Conservation (phyloP, 2,797 vertebrate species). For the Sebastes taczanowskii region DNA sequence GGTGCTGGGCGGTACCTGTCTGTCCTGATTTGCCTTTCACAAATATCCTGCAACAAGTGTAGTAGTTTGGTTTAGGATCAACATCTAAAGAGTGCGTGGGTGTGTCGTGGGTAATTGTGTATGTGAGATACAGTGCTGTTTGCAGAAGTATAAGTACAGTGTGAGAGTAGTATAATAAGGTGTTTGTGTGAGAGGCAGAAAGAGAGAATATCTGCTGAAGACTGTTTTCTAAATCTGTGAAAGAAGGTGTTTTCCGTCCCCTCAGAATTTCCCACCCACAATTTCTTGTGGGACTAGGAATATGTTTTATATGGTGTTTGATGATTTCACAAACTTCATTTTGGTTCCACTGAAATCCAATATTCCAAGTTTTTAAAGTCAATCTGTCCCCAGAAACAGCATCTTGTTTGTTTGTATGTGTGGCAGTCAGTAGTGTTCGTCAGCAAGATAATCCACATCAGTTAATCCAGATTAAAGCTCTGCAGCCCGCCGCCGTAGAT, state of each 20-base stretch:
- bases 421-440: conserved; percentile 32
- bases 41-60: neutral
- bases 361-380: conserved; percentile 12
- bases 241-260: neutral
- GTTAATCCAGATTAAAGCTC: conserved; percentile 76
- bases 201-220: neutral
- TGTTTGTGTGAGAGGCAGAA: neutral
- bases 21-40: neutral
- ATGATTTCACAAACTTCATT: neutral
- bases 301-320: neutral
- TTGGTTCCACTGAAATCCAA: neutral
- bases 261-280: neutral
- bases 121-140: neutral
- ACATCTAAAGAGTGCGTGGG: neutral
- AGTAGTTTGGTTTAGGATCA: neutral
- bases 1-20: neutral
- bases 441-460: conserved; percentile 65
- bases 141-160: neutral
- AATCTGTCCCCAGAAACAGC: conserved; percentile 10
- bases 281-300: neutral
- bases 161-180: neutral
- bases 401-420: conserved; percentile 13
- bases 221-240: neutral
- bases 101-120: neutral
- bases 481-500: conserved; percentile 45